Conservation (phyloP, 2,113 vertebrate species). For the Crotalus helleri region DNA sequence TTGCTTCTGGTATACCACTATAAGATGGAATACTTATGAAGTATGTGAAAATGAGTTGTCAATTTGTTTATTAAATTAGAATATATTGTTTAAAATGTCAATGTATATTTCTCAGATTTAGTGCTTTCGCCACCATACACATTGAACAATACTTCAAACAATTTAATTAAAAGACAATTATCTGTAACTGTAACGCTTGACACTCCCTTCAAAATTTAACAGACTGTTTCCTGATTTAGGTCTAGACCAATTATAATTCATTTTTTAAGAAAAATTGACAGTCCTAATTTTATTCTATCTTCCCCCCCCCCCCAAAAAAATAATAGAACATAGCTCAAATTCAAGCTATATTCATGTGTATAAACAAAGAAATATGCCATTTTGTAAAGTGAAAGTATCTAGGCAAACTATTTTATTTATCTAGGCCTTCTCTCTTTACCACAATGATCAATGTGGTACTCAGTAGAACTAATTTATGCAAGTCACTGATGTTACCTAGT, state of each 20-base stretch:
- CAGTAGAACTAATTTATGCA: slow-evolving; percentile 3
- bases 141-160: background rate
- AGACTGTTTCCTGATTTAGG: background rate
- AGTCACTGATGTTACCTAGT: background rate
- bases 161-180: background rate
- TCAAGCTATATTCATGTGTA: too few species aligned
- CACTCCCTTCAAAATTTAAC: background rate
- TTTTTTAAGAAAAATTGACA: background rate
- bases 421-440: slow-evolving; percentile 3
- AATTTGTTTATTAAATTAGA: background rate
- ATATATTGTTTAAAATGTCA: background rate
- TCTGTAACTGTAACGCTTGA: background rate
- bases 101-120: background rate
- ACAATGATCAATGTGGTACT: slow-evolving; percentile 32
- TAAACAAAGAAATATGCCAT: background rate
- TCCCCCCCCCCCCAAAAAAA: background rate
- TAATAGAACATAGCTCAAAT: too few species aligned
- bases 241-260: background rate
- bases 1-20: background rate
- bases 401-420: slow-evolving; percentile 20
- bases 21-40: background rate
- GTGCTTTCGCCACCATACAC: background rate
- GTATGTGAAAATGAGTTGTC: background rate
- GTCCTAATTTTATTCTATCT: background rate
- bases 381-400: slow-evolving; percentile 27